Conservation (phyloP, 53 echinoderm and acorn worm genomes). For the Patiria pectinifera region DNA sequence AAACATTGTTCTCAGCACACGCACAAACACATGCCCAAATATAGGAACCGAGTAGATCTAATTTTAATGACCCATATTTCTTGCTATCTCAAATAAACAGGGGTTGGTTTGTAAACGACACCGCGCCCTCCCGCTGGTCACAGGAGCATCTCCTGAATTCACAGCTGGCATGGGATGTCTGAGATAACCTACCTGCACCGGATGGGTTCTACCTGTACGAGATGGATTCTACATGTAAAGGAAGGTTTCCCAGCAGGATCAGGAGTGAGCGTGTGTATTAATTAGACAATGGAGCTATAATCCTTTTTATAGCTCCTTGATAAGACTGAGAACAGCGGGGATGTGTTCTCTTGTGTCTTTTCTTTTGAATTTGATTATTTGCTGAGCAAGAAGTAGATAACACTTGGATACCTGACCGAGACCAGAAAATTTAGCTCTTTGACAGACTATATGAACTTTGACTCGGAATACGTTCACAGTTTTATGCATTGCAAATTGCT, state of each 20-base stretch:
- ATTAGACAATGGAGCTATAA: too few species aligned
- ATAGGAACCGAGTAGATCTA: conserved; percentile 13
- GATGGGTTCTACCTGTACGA: neutral
- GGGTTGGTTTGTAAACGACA: conserved; percentile 18
- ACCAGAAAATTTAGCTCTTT: too few species aligned
- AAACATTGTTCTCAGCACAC: neutral
- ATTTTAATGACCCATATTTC: conserved; percentile 24
- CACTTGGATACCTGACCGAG: too few species aligned
- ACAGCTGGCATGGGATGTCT: neutral
- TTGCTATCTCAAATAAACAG: conserved; percentile 30
- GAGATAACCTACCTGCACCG: neutral
- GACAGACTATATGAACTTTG: too few species aligned
- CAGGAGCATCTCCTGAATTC: neutral
- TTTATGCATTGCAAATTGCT: neutral
- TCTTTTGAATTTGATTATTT: too few species aligned
- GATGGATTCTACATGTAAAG: neutral
- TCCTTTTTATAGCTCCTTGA: too few species aligned
- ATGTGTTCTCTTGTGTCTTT: too few species aligned
- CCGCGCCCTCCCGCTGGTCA: conserved; percentile 6
- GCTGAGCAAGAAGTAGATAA: too few species aligned
- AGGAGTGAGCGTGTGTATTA: neutral
- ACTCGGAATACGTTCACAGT: neutral
- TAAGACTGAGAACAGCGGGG: too few species aligned
- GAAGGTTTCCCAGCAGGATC: conserved; percentile 1
- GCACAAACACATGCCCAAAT: conserved; percentile 43